phyloP scores from a whole-genome alignment of 92 coral and sea anemone genomes.

The Zoanthus gigantus region DNA sequence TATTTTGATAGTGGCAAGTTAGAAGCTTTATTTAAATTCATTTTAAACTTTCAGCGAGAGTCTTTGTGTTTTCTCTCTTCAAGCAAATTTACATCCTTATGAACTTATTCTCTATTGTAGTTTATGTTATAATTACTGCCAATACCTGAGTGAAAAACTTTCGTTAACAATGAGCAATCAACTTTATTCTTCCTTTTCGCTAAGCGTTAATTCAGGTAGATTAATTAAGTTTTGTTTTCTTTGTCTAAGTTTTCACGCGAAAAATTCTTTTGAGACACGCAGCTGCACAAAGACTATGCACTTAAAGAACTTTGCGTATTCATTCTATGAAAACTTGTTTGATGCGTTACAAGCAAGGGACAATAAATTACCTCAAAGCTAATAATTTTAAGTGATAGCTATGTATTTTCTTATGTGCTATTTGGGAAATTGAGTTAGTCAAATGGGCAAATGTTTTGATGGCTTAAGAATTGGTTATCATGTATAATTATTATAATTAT shows the following conservation, averaged over 20 bases:
- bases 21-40: slow-evolving; percentile 4
- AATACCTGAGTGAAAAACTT: slow-evolving; percentile 11
- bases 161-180: slow-evolving; percentile 45
- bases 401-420: slow-evolving; percentile 3
- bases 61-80: slow-evolving; percentile 18
- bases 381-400: not conserved
- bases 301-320: slow-evolving; percentile 2
- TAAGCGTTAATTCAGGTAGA: slow-evolving; percentile 27
- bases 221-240: slow-evolving; percentile 20
- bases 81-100: slow-evolving; percentile 30
- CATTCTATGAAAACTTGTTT: not conserved
- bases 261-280: slow-evolving; percentile 31
- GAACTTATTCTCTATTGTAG: slow-evolving; percentile 3
- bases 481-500: not conserved
- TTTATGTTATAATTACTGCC: slow-evolving; percentile 48
- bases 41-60: slow-evolving; percentile 1
- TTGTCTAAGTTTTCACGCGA: slow-evolving; percentile 44
- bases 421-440: slow-evolving; percentile 1
- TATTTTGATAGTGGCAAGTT: not conserved
- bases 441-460: not conserved
- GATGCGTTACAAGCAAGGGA: slow-evolving; percentile 15
- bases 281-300: slow-evolving; percentile 6
- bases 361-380: slow-evolving; percentile 22
- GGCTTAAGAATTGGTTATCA: not conserved
- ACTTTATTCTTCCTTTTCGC: slow-evolving; percentile 17